Percentiles rank a stretch among this genome's conserved stretches.
phyloP scores from a whole-genome alignment of 2,888 invertebrate species.

The Ochlodes sylvanus region DNA sequence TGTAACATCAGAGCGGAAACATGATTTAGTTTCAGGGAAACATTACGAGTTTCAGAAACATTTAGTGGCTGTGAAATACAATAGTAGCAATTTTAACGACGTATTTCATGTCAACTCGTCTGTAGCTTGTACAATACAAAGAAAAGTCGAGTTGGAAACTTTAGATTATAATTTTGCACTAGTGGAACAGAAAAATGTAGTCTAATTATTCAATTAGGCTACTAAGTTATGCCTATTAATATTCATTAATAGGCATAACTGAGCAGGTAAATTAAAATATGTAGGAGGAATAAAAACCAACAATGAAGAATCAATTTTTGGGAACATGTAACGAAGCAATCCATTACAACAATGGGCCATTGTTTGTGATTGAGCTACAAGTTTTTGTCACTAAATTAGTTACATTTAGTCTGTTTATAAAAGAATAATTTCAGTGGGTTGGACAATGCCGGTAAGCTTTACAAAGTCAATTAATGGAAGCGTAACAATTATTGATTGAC shows the following conservation, averaged over 20 bases:
- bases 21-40: constrained; percentile 67
- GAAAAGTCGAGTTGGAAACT: constrained; percentile 12
- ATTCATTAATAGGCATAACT: constrained; percentile 32
- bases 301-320: constrained; percentile 69
- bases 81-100: constrained; percentile 50
- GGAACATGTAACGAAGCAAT: constrained; percentile 73
- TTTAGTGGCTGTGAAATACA: constrained; percentile 53
- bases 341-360: constrained; percentile 70
- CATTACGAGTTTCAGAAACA: constrained; percentile 59
- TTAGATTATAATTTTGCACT: constrained; percentile 12
- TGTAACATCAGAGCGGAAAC: constrained; percentile 69
- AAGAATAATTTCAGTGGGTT: constrained; percentile 56
- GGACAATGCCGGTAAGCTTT: constrained; percentile 51
- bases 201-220: constrained; percentile 35
- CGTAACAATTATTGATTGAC: constrained; percentile 46
- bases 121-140: background rate
- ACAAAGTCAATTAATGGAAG: constrained; percentile 49
- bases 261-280: constrained; percentile 49
- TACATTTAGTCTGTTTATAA: constrained; percentile 52
- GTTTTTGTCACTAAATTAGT: constrained; percentile 66
- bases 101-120: constrained; percentile 17
- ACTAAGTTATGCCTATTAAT: too few species aligned
- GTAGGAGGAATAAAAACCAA: constrained; percentile 73
- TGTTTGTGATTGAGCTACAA: constrained; percentile 68
- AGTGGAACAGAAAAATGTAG: constrained; percentile 11